These are phyloP conservation scores for Agrotis puta DNA, from an alignment of 2,888 invertebrate species.

Conservation along the genomic window DNA sequence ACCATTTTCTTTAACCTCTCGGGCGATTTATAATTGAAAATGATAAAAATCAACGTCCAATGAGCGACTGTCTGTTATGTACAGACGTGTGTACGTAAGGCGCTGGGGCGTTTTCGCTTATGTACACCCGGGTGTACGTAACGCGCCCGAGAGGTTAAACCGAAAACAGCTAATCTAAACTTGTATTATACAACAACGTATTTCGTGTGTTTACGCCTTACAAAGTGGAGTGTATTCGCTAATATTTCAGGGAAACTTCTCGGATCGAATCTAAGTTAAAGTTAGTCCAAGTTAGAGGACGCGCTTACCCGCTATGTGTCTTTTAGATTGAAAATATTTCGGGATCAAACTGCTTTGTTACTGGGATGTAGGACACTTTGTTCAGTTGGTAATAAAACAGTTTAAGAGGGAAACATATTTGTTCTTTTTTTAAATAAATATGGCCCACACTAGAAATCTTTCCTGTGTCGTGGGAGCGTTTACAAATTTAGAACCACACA, in stretches of 20 bases:
- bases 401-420: constrained; percentile 6
- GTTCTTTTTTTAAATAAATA: too few species aligned
- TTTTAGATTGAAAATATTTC: constrained; percentile 63
- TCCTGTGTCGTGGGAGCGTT: too few species aligned
- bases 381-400: constrained; percentile 9
- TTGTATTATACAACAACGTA: constrained; percentile 11
- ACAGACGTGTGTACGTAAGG: too few species aligned
- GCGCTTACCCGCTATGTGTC: constrained; percentile 47
- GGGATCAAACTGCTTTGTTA: constrained; percentile 38
- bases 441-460: too few species aligned
- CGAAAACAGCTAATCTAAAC: not conserved
- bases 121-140: too few species aligned
- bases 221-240: constrained; percentile 54
- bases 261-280: constrained; percentile 70
- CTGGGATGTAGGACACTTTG: constrained; percentile 4
- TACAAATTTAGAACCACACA: too few species aligned
- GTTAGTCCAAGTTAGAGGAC: constrained; percentile 59
- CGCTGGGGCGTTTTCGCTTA: too few species aligned
- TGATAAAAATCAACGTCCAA: too few species aligned
- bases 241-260: constrained; percentile 67
- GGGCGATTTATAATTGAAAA: too few species aligned
- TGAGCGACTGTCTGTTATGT: too few species aligned
- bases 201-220: constrained; percentile 35
- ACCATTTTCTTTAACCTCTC: not conserved
- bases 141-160: too few species aligned